phyloP scores from a whole-genome alignment of 2,888 invertebrate species.

The Sphinx pinastri region DNA sequence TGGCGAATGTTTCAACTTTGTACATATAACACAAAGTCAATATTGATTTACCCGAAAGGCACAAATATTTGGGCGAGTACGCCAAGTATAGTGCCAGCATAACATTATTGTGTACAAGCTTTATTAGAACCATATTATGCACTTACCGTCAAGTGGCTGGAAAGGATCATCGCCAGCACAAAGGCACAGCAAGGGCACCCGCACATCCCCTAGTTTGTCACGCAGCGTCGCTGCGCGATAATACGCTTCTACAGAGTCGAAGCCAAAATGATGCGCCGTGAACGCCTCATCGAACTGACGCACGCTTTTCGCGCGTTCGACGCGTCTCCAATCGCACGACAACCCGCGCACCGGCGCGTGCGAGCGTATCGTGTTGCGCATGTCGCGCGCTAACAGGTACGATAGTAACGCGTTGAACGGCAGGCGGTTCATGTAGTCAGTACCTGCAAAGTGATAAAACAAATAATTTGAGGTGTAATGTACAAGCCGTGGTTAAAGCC shows the following conservation, averaged over 20 bases:
- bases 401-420: conserved; percentile 90
- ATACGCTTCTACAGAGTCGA: conserved; percentile 90
- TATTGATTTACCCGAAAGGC: too few species aligned
- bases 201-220: conserved; percentile 88
- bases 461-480: too few species aligned
- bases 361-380: conserved; percentile 60
- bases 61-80: too few species aligned
- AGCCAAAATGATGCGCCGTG: conserved; percentile 93
- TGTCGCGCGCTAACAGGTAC: conserved; percentile 86
- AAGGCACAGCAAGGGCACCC: conserved; percentile 91
- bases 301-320: conserved; percentile 85
- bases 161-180: conserved; percentile 96
- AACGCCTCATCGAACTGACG: conserved; percentile 93
- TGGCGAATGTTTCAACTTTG: too few species aligned
- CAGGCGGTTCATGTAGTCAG: conserved; percentile 88
- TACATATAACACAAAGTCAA: too few species aligned
- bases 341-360: conserved; percentile 48
- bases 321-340: conserved; percentile 65
- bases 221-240: conserved; percentile 85
- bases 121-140: not conserved
- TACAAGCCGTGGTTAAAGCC: too few species aligned
- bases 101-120: too few species aligned
- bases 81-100: too few species aligned
- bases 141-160: conserved; percentile 85
- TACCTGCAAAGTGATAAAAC: not conserved